Conservation (phyloP, 2,113 vertebrate genomes). For the Cathartes aura region DNA sequence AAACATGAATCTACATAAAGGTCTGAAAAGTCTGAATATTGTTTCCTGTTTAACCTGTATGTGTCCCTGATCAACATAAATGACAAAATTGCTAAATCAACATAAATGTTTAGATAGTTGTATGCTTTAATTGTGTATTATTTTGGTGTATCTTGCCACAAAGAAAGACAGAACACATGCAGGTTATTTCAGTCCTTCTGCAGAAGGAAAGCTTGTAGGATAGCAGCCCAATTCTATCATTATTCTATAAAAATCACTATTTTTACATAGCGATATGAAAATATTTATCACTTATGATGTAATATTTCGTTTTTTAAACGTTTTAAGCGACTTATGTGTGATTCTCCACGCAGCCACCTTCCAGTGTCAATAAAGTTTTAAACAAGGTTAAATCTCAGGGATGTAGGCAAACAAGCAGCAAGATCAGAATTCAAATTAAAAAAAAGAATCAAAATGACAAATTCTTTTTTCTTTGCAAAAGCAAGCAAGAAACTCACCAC, state of each 20-base stretch:
- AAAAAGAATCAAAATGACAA: not conserved
- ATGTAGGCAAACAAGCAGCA: not conserved
- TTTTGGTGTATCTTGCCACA: not conserved
- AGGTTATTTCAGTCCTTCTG: not conserved
- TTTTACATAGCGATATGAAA: not conserved
- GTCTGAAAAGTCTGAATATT: not conserved
- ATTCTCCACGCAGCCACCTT: not conserved
- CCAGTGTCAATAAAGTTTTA: not conserved
- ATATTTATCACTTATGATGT: not conserved
- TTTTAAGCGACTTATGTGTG: not conserved
- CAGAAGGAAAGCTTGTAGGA: not conserved
- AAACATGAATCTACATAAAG: not conserved
- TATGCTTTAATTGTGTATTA: not conserved
- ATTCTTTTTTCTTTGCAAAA: not conserved
- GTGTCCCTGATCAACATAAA: not conserved
- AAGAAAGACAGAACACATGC: not conserved
- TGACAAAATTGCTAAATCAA: not conserved
- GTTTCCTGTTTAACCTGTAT: not conserved
- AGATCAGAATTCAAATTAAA: not conserved
- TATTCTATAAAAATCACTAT: not conserved
- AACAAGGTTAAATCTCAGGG: not conserved
- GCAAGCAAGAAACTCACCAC: slow-evolving; percentile 82
- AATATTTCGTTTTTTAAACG: not conserved
- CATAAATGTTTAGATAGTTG: not conserved
- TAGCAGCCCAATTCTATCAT: not conserved